phyloP scores from a whole-genome alignment of 2,797 vertebrate genomes.

The Aphelocoma californica region DNA sequence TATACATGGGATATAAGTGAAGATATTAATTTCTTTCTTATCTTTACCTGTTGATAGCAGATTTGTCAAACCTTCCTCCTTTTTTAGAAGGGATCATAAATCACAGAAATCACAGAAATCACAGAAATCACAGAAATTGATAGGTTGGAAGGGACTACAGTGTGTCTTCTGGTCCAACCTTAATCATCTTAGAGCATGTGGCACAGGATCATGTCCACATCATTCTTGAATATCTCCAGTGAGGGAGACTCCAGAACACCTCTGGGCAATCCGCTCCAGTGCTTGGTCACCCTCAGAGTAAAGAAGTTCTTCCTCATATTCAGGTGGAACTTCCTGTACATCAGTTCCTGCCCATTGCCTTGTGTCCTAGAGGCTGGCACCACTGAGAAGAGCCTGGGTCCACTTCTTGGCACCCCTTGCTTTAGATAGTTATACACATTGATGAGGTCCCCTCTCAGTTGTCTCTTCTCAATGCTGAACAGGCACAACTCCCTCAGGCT shows the following conservation, averaged over 20 bases:
- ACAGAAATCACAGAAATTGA: not conserved
- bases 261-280: not conserved
- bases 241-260: not conserved
- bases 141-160: not conserved
- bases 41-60: not conserved
- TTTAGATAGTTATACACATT: not conserved
- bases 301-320: not conserved
- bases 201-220: not conserved
- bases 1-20: not conserved
- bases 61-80: not conserved
- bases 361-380: too few species aligned
- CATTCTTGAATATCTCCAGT: not conserved
- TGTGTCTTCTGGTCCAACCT: not conserved
- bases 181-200: not conserved
- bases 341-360: not conserved
- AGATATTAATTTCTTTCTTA: not conserved
- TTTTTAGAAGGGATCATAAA: not conserved
- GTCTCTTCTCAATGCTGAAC: not conserved
- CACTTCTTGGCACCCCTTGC: accelerated
- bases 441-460: not conserved
- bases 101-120: not conserved
- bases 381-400: not conserved
- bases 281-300: accelerated
- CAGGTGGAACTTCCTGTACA: not conserved
- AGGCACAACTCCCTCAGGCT: not conserved